phyloP scores from a whole-genome alignment of 1,140 invertebrate species.

The Piezodorus guildinii region DNA sequence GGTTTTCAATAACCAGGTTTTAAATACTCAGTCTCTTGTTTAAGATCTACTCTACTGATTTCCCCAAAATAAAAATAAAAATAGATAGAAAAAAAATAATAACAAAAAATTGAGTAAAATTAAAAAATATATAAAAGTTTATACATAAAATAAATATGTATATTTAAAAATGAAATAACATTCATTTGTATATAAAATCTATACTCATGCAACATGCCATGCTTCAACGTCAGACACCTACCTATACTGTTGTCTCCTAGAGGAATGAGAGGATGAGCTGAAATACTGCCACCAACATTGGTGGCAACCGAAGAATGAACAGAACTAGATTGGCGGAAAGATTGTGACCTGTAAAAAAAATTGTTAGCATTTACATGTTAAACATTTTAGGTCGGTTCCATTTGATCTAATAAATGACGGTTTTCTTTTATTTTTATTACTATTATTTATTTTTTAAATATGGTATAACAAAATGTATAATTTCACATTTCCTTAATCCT shows the following conservation, averaged over 20 bases:
- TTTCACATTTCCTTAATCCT: too few relatives aligned
- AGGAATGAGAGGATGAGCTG: constrained; percentile 71
- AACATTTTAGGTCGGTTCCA: neutral
- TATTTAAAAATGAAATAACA: constrained; percentile 25
- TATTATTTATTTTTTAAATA: too few relatives aligned
- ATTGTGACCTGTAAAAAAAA: constrained; percentile 71
- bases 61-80: neutral
- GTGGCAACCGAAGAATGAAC: constrained; percentile 44
- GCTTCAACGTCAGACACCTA: constrained; percentile 26
- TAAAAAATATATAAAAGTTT: neutral
- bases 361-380: constrained; percentile 19
- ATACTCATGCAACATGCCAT: constrained; percentile 21
- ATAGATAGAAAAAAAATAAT: too few relatives aligned
- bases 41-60: neutral
- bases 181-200: constrained; percentile 23
- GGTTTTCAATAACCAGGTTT: too few relatives aligned
- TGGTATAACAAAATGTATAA: too few relatives aligned
- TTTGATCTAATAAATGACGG: neutral
- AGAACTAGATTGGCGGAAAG: constrained; percentile 56
- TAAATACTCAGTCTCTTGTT: constrained; percentile 9
- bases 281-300: constrained; percentile 60
- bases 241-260: constrained; percentile 47
- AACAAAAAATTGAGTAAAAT: too few relatives aligned
- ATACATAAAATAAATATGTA: constrained; percentile 17
- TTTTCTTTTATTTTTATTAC: neutral